These are phyloP conservation scores for Pammene fasciana DNA, from an alignment of 2,888 invertebrate species.

Conservation along the genomic window DNA sequence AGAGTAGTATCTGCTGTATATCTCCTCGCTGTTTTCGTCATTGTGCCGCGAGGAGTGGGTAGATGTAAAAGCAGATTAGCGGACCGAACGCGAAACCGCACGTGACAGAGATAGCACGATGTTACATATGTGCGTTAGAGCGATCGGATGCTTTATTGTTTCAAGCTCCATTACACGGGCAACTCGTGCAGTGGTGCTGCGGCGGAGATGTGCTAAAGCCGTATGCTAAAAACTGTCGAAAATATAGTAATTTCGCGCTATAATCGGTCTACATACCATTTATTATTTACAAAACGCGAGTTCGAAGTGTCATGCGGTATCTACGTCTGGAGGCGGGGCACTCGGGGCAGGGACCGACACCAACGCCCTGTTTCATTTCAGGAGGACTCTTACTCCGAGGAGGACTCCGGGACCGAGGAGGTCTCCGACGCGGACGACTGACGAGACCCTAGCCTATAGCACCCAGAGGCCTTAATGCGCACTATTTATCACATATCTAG, in stretches of 20 bases:
- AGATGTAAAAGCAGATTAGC: too few relatives aligned
- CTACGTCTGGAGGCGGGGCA: conserved; percentile 64
- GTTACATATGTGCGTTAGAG: too few relatives aligned
- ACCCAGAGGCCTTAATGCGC: conserved; percentile 38
- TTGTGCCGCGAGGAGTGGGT: too few relatives aligned
- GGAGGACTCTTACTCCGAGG: conserved; percentile 81
- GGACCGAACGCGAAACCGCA: too few relatives aligned
- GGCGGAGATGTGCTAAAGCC: too few relatives aligned
- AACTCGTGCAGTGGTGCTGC: too few relatives aligned
- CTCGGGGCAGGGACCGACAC: conserved; percentile 55
- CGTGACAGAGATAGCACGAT: too few relatives aligned
- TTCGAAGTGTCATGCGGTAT: conserved; percentile 49
- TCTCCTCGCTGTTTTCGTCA: too few relatives aligned
- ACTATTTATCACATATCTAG: conserved; percentile 63
- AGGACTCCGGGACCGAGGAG: conserved; percentile 79
- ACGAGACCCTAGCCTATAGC: conserved; percentile 43
- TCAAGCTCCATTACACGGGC: too few relatives aligned
- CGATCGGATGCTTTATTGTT: too few relatives aligned
- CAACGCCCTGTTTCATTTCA: conserved; percentile 78
- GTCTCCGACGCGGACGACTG: conserved; percentile 78
- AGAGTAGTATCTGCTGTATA: too few relatives aligned
- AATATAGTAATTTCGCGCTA: neutral
- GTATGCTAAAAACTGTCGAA: too few relatives aligned
- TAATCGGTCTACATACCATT: neutral
- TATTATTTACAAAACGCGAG: neutral